Evolutionary conservation across 2,888 invertebrate genomes (phyloP).

Genomic region (Noctuana brunneofusca): DNA sequence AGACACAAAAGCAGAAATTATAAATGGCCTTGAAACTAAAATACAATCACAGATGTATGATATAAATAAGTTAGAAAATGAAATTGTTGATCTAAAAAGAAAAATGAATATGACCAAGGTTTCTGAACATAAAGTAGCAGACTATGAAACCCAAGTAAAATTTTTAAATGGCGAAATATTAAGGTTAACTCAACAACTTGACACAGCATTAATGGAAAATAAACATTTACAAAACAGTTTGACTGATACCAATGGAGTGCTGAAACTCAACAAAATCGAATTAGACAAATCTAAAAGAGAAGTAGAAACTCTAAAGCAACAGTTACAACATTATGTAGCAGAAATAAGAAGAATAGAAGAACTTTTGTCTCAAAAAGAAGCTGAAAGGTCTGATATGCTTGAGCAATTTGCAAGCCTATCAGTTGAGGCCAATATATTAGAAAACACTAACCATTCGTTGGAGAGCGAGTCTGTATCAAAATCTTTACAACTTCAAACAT

Average conservation of each 20-base stretch:
- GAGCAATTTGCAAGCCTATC: constrained; percentile 91
- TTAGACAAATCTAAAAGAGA: constrained; percentile 87
- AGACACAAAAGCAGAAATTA: constrained; percentile 88
- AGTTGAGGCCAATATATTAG: constrained; percentile 89
- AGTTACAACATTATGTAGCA: constrained; percentile 91
- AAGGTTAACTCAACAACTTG: constrained; percentile 79
- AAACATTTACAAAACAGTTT: constrained; percentile 89
- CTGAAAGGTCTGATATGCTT: constrained; percentile 90
- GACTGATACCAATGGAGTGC: constrained; percentile 84
- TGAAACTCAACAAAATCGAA: constrained; percentile 85
- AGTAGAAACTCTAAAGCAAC: constrained; percentile 88
- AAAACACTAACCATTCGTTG: constrained; percentile 90
- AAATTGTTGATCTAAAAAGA: constrained; percentile 81
- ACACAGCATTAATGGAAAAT: constrained; percentile 85
- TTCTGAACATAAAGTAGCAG: constrained; percentile 75
- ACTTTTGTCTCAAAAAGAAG: constrained; percentile 88
- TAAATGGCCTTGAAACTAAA: constrained; percentile 85
- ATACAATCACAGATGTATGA: constrained; percentile 83
- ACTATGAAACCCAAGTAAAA: constrained; percentile 79
- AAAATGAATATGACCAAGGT: constrained; percentile 72
- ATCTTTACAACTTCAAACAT: constrained; percentile 81
- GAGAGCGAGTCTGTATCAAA: constrained; percentile 90
- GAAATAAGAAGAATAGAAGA: constrained; percentile 92
- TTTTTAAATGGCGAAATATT: constrained; percentile 84
- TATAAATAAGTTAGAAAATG: constrained; percentile 79